phyloP scores from a whole-genome alignment of 2,888 invertebrate species.

The Catocala fraxini region DNA sequence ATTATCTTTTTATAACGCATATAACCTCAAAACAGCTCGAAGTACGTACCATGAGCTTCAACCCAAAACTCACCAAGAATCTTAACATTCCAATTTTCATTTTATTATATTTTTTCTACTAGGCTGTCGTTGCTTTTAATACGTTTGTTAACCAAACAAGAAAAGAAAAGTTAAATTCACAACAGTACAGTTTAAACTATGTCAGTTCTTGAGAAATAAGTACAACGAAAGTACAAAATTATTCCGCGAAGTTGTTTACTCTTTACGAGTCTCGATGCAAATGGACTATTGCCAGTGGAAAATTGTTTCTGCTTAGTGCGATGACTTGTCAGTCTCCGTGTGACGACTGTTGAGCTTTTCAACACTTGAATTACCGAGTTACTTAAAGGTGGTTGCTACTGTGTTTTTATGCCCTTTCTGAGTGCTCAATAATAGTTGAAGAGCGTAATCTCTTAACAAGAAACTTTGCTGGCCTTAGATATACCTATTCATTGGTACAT shows the following conservation, averaged over 20 bases:
- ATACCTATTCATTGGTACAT: too few relatives aligned
- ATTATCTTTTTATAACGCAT: too few relatives aligned
- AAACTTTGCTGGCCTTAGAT: too few relatives aligned
- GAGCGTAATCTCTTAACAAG: neutral
- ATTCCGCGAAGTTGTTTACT: slow-evolving; percentile 34
- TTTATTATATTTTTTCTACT: too few relatives aligned
- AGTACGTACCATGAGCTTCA: too few relatives aligned
- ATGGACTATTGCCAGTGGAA: slow-evolving; percentile 5
- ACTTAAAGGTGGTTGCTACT: neutral
- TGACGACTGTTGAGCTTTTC: neutral
- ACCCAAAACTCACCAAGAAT: too few relatives aligned
- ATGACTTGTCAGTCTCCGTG: slow-evolving; percentile 7
- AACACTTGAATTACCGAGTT: neutral
- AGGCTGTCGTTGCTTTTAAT: too few relatives aligned
- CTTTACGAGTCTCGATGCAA: slow-evolving; percentile 23
- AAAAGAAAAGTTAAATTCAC: slow-evolving; percentile 28
- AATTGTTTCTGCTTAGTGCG: slow-evolving; percentile 4
- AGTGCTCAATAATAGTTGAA: neutral
- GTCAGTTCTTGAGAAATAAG: slow-evolving; percentile 31
- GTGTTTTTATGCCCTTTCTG: too few relatives aligned
- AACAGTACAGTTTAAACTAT: slow-evolving; percentile 22
- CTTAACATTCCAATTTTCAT: too few relatives aligned
- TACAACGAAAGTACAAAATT: slow-evolving; percentile 32
- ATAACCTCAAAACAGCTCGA: too few relatives aligned
- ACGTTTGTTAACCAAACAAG: slow-evolving; percentile 13